Evolutionary conservation across 2,113 vertebrate species (phyloP), one percentile per base, ranked within the genome.

Genomic region (Passer montanus): DNA sequence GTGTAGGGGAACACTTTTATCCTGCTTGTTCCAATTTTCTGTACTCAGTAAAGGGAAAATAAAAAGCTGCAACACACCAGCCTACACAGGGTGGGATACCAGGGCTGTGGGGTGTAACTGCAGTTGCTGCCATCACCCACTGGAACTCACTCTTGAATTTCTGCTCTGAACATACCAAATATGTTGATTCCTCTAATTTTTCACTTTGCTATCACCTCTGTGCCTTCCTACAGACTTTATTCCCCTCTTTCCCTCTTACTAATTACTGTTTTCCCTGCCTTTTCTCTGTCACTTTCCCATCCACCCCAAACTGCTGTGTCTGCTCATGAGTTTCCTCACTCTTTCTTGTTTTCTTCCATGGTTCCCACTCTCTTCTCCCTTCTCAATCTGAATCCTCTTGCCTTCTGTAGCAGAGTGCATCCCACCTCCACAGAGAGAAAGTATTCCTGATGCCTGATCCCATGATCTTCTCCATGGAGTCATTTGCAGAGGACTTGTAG

Each of bases 401-500:
- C 46, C 23, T 84, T 64, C 18, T 69, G 37, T 27, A 69, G 41
- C 39, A 81, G 30, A 95, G 8, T 33, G 23, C 27, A 73, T 35
- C 69, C 27, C 55, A 52, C 15, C 28, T 72, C 37, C 35, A 49
- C 7, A 24, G 49, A 66, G 2, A 79, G 31, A n/a, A 74, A 67
- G 11, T 19, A 18, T 62, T 90, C 17, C 37, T 70, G 21, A 30
- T 87, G 64, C 21, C 31, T 33, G n/a, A 66, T 84, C 27, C 50
- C 60, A 49, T 66, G 31, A n/a, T 66, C 1, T 1, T 58, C 19
- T 41, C 22, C 19, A 3, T 0, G 2, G 50, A 73, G 11, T 26
- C 12, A 78, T 67, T 70, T 1, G 2, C 35, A 84, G 28, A 52
- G 28, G 26, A 8, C 10, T 52, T 44, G 4, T 4, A 62, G 31